phyloP scores from a whole-genome alignment of 1,140 invertebrate genomes.

The Stegodyphus mimosarum region DNA sequence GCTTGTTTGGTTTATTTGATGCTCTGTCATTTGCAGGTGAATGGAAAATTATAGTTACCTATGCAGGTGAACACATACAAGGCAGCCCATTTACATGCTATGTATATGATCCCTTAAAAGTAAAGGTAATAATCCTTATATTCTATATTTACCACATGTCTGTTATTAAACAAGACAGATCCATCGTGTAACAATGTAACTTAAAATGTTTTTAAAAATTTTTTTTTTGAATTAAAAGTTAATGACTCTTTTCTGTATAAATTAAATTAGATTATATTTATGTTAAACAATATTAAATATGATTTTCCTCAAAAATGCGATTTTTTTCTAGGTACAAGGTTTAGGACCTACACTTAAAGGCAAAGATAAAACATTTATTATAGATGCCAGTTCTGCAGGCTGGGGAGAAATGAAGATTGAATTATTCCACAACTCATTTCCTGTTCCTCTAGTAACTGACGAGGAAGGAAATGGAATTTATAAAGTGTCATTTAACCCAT shows the following conservation, averaged over 20 bases:
- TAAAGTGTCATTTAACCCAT: conserved; percentile 88
- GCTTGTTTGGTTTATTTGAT: too few relatives aligned
- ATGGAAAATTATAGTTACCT: conserved; percentile 95
- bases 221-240: too few relatives aligned
- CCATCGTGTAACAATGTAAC: too few relatives aligned
- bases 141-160: too few relatives aligned
- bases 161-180: too few relatives aligned
- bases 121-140: conserved; percentile 73
- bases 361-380: conserved; percentile 83
- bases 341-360: conserved; percentile 81
- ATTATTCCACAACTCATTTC: conserved; percentile 78
- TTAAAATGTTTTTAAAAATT: too few relatives aligned
- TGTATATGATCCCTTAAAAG: conserved; percentile 93
- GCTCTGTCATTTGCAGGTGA: conserved; percentile 71
- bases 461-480: conserved; percentile 85
- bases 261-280: conserved; percentile 64
- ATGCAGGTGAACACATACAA: conserved; percentile 94
- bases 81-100: conserved; percentile 97
- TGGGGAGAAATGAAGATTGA: conserved; percentile 88
- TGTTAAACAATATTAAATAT: background rate
- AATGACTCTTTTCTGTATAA: too few relatives aligned
- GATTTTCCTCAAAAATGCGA: background rate
- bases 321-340: conserved; percentile 71
- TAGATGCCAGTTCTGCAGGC: conserved; percentile 85
- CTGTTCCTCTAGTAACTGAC: conserved; percentile 85